Conservation (phyloP, 2,113 vertebrate genomes). For the Forbesichthys papilliferus region DNA sequence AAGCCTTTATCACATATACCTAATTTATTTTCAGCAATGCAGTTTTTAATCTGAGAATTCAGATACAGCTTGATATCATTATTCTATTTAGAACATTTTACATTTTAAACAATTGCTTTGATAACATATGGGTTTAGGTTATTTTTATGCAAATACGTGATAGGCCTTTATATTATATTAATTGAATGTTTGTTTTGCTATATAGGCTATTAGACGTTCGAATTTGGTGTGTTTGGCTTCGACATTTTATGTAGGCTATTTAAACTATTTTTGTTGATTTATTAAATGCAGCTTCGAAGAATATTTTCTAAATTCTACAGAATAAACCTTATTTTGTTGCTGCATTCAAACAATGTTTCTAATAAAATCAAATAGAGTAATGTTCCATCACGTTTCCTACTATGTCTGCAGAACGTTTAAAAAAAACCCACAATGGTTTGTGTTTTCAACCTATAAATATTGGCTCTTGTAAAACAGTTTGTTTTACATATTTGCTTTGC, state of each 20-base stretch:
- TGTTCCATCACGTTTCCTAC: slow-evolving; percentile 58
- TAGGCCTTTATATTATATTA: slow-evolving; percentile 16
- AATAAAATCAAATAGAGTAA: slow-evolving; percentile 58
- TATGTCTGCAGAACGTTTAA: slow-evolving; percentile 20
- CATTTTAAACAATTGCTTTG: no score
- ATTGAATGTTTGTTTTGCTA: slow-evolving; percentile 34
- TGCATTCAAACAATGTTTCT: slow-evolving; percentile 66
- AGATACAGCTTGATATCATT: neutral
- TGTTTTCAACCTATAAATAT: neutral
- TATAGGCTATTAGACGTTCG: neutral
- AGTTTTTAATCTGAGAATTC: neutral
- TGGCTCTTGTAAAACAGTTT: neutral
- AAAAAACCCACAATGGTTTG: slow-evolving; percentile 15
- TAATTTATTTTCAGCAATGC: neutral
- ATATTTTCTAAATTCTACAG: slow-evolving; percentile 71
- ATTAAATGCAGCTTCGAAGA: slow-evolving; percentile 66
- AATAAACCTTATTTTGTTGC: slow-evolving; percentile 63
- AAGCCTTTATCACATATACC: neutral
- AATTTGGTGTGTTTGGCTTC: slow-evolving; percentile 1
- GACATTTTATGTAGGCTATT: slow-evolving; percentile 45
- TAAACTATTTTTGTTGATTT: slow-evolving; percentile 60
- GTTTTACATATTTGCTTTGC: slow-evolving; percentile 12
- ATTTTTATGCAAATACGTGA: slow-evolving; percentile 14
- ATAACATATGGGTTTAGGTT: no score
- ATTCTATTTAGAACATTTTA: neutral